A percentile compares a stretch with the other conserved stretches of the same genome.
phyloP scores from a whole-genome alignment of 2,797 vertebrate genomes.

The Peromyscus eremicus region DNA sequence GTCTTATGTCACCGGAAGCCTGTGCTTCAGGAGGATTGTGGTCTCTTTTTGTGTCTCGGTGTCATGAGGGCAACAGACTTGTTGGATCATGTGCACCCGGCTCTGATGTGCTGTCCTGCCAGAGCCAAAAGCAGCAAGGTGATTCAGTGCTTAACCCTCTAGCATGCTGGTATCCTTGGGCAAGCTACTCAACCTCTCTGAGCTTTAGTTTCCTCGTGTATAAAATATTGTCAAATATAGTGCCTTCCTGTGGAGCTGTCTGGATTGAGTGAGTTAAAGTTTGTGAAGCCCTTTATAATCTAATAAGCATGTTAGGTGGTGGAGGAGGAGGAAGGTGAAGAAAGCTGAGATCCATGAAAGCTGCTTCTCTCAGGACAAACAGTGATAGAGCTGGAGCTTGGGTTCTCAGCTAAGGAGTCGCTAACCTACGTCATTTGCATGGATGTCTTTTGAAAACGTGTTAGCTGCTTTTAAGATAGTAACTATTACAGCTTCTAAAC shows the following conservation, averaged over 20 bases:
- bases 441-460: constrained; percentile 25
- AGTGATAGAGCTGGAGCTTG: constrained; percentile 8
- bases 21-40: neutral
- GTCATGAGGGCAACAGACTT: neutral
- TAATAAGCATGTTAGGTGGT: neutral
- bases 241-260: constrained; percentile 8
- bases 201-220: constrained; percentile 27
- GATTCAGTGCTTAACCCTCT: constrained; percentile 50
- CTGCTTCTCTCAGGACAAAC: constrained; percentile 1
- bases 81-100: neutral
- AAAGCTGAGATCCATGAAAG: neutral
- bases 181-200: neutral
- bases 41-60: neutral
- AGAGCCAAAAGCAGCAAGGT: neutral
- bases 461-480: constrained; percentile 22
- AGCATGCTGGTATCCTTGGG: neutral
- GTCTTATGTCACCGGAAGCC: neutral
- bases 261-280: constrained; percentile 43
- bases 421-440: constrained; percentile 39
- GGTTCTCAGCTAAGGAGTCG: neutral
- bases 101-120: neutral
- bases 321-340: neutral
- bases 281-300: neutral
- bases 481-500: neutral
- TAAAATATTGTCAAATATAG: constrained; percentile 19